Conservation (phyloP, 2,113 vertebrate genomes). For the Tringa solitaria region DNA sequence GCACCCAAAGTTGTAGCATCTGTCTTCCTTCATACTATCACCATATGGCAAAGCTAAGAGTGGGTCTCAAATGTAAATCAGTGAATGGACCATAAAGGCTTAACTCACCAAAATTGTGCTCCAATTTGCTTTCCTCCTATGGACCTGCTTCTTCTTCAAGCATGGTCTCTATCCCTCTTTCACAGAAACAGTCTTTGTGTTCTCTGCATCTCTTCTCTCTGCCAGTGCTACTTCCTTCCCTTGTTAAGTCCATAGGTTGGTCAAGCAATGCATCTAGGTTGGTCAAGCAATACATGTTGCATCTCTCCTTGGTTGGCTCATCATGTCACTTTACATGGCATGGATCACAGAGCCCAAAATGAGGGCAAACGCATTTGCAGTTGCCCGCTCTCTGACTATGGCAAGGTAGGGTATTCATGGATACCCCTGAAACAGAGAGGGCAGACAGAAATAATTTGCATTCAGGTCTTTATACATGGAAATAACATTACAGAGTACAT, state of each 20-base stretch:
- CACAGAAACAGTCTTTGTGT: not conserved
- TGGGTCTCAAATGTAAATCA: not conserved
- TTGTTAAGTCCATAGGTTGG: not conserved
- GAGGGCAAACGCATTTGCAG: not conserved
- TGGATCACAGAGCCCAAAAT: not conserved
- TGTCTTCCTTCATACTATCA: not conserved
- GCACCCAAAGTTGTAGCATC: not conserved
- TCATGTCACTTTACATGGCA: not conserved
- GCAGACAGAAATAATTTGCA: not conserved
- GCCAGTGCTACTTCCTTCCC: not conserved
- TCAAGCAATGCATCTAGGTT: not conserved
- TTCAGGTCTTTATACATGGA: not conserved
- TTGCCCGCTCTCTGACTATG: not conserved
- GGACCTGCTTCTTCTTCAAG: not conserved
- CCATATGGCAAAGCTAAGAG: not conserved
- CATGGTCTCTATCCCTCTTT: not conserved
- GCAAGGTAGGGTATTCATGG: not conserved
- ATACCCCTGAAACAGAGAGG: not conserved
- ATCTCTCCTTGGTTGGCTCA: fast-evolving
- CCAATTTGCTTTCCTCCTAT: not conserved
- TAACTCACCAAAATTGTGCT: not conserved
- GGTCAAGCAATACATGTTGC: not conserved
- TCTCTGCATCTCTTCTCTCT: not conserved
- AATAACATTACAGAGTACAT: not conserved
- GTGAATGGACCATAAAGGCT: not conserved